Evolutionary conservation across 1,140 invertebrate species (phyloP).

Genomic region (Zophobas atratus): DNA sequence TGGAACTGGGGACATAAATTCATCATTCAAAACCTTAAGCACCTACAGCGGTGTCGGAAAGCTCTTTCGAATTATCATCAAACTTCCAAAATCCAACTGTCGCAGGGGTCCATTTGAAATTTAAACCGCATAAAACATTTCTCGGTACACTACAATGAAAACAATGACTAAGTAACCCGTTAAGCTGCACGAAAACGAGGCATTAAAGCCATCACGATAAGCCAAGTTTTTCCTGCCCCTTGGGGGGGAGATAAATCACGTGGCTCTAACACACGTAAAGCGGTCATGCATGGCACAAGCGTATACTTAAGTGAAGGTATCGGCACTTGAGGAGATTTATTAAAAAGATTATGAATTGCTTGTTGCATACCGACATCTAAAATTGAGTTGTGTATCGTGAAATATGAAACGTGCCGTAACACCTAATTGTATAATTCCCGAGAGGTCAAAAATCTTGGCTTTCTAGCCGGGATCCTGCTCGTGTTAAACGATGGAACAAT

Average conservation of each 20-base stretch:
- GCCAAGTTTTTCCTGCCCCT: conserved; percentile 15
- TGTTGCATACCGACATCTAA: conserved; percentile 28
- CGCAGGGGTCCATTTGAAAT: conserved; percentile 4
- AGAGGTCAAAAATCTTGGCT: conserved; percentile 43
- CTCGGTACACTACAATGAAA: conserved; percentile 10
- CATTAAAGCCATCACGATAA: conserved; percentile 41
- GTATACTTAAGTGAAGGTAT: conserved; percentile 42
- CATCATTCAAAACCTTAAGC: too few relatives aligned
- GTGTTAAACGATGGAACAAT: conserved; percentile 41
- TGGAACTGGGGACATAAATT: too few relatives aligned
- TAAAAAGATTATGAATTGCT: conserved; percentile 40
- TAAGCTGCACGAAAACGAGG: conserved; percentile 28
- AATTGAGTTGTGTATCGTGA: conserved; percentile 47
- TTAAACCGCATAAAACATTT: conserved; percentile 1
- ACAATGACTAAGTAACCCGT: conserved; percentile 11
- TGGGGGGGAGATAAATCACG: conserved; percentile 39
- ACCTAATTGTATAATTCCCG: conserved; percentile 40
- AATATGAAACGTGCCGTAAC: conserved; percentile 35
- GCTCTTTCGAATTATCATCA: neutral
- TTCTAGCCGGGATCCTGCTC: conserved; percentile 38
- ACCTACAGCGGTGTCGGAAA: too few relatives aligned
- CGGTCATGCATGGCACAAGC: conserved; percentile 31
- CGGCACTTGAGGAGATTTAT: conserved; percentile 15
- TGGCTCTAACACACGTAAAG: conserved; percentile 39
- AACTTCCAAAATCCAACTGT: neutral